Evolutionary conservation across 2,113 vertebrate genomes (phyloP).

Genomic region (Pelecanoides urinatrix): DNA sequence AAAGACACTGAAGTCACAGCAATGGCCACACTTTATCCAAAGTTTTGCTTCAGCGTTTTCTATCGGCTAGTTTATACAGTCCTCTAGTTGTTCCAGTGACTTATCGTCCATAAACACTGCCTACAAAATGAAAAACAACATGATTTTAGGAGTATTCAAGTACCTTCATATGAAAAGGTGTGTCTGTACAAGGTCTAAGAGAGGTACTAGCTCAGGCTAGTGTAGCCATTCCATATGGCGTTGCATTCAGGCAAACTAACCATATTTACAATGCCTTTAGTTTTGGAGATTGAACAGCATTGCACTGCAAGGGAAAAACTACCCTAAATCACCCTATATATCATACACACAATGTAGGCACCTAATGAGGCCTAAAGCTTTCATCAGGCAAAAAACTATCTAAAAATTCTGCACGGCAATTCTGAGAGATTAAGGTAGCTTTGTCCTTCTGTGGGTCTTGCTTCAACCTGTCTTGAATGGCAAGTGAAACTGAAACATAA

Average conservation of each 20-base stretch:
- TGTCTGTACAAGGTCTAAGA: not conserved
- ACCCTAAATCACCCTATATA: not conserved
- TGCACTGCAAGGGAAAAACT: not conserved
- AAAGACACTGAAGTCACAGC: not conserved
- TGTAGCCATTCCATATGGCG: not conserved
- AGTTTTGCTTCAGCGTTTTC: not conserved
- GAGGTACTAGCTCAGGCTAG: not conserved
- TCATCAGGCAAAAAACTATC: accelerated
- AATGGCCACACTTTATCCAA: not conserved
- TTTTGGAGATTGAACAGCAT: not conserved
- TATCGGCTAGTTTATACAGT: not conserved
- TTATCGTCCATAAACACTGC: not conserved
- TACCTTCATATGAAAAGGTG: not conserved
- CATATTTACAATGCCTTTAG: not conserved
- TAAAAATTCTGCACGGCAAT: not conserved
- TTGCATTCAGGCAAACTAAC: not conserved
- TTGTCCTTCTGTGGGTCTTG: not conserved
- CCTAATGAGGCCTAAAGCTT: not conserved
- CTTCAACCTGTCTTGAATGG: not conserved
- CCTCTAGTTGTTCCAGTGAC: not conserved
- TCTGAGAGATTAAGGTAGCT: not conserved
- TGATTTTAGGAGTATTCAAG: not conserved
- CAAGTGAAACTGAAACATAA: not conserved
- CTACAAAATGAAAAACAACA: not conserved
- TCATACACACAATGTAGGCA: not conserved